Evolutionary conservation across 2,113 vertebrate genomes (phyloP), one percentile per base, ranked within the genome.

Genomic region (Paradisaea rubra): DNA sequence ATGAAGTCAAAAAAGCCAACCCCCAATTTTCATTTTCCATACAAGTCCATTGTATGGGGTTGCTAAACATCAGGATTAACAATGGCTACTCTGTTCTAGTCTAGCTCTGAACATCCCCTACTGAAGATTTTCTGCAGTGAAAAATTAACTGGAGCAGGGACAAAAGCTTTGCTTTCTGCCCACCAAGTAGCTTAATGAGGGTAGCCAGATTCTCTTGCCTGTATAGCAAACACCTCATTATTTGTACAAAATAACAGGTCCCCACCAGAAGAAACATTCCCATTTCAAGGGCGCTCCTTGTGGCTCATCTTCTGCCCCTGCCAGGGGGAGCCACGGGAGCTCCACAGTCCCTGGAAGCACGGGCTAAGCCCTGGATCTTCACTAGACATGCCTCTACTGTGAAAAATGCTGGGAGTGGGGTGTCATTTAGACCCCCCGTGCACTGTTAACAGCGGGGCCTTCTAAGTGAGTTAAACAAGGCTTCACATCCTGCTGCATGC

Each of bases 321-420:
- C 18, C 37, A 45, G 10, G 1, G 28, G 17, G 3, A 76, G 13
- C 5, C 66, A 50, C 12, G 47, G 47, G 3, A 78, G 20, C 9
- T 9, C 33, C 22, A 13, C 2, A 18, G 52, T 13, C 8, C 15
- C 31, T 21, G 2, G 0, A 14, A 56, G 47, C 1, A 2, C 6
- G 27, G 39, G n/a, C 41, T 61, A 49, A n/a, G 4, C 52, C 27
- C 59, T 30, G 35, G 77, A 28, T 87, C 44, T 65, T 44, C 44
- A 18, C 39, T 44, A 22, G 27, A 16, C 5, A 11, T 16, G 27
- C 22, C 21, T 70, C 42, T 49, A 7, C 37, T 4, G 8, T n/a
- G 13, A 31, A 49, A 44, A 72, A 59, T 4, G 8, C 52, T 49
- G 8, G 8, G 6, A 24, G 0, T 45, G 6, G 9, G 21, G 19